Conservation (phyloP, 2,113 vertebrate genomes). For the Illadopsis cleaveri region DNA sequence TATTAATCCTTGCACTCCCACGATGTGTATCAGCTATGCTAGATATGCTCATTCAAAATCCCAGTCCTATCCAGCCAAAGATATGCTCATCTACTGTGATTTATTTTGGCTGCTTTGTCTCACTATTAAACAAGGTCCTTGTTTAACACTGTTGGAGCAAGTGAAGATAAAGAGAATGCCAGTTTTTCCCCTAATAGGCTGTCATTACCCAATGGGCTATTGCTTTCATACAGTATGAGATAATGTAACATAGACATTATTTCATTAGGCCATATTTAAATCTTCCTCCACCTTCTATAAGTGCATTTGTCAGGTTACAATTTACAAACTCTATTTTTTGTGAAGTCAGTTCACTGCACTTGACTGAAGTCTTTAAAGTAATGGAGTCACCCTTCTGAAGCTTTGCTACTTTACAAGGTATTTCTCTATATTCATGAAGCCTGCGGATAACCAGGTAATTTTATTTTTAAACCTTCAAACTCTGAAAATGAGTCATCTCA, state of each 20-base stretch:
- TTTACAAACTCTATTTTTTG: not conserved
- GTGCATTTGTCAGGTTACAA: not conserved
- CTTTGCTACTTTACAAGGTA: not conserved
- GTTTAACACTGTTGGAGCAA: not conserved
- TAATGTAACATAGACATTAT: not conserved
- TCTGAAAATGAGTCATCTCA: not conserved
- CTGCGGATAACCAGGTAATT: not conserved
- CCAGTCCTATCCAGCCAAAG: not conserved
- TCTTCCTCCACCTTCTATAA: not conserved
- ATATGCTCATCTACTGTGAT: not conserved
- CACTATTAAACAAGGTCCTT: not conserved
- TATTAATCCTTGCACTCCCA: not conserved
- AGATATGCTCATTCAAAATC: not conserved
- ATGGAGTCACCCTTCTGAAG: not conserved
- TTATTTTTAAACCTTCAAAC: not conserved
- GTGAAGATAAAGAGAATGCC: not conserved
- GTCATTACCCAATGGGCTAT: not conserved
- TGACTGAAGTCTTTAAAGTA: not conserved
- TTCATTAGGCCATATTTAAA: not conserved
- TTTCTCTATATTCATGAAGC: not conserved
- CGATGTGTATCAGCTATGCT: not conserved
- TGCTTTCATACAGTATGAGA: not conserved
- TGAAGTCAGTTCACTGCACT: not conserved
- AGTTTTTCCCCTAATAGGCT: not conserved
- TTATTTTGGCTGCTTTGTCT: slow-evolving; percentile 10